A percentile compares a stretch with the other conserved stretches of the same genome.
These are phyloP conservation scores for Tragelaphus strepsiceros DNA, from an alignment of 2,113 vertebrate species.

Conservation along the genomic window DNA sequence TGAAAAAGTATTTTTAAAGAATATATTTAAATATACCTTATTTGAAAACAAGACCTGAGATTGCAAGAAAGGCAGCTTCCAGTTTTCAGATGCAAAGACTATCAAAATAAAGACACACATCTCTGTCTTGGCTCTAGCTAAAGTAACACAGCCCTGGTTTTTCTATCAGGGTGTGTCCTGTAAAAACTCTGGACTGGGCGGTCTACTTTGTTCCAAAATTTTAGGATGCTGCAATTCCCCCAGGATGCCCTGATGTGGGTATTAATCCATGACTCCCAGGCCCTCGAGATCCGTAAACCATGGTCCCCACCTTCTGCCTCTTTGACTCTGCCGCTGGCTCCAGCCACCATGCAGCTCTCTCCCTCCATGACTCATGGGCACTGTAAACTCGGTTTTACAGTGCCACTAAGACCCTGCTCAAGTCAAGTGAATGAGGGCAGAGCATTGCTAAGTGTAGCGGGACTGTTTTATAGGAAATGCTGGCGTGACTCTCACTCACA, in stretches of 20 bases:
- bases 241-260: neutral
- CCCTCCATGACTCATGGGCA: neutral
- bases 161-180: neutral
- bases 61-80: neutral
- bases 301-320: neutral
- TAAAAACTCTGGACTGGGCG: neutral
- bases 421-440: neutral
- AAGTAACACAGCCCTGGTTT: neutral
- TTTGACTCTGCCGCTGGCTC: neutral
- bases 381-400: neutral
- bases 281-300: neutral
- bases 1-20: neutral
- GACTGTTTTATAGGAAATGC: neutral
- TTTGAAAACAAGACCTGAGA: slow-evolving; percentile 26
- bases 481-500: neutral
- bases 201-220: neutral
- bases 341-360: neutral
- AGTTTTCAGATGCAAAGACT: neutral
- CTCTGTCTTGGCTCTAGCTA: neutral
- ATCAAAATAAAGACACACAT: neutral
- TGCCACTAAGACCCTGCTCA: neutral
- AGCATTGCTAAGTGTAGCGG: neutral
- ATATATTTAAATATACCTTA: neutral
- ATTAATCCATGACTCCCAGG: neutral
- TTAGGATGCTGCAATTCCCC: neutral